Evolutionary conservation across 2,797 vertebrate species (phyloP).

Genomic region (Karalla daura): DNA sequence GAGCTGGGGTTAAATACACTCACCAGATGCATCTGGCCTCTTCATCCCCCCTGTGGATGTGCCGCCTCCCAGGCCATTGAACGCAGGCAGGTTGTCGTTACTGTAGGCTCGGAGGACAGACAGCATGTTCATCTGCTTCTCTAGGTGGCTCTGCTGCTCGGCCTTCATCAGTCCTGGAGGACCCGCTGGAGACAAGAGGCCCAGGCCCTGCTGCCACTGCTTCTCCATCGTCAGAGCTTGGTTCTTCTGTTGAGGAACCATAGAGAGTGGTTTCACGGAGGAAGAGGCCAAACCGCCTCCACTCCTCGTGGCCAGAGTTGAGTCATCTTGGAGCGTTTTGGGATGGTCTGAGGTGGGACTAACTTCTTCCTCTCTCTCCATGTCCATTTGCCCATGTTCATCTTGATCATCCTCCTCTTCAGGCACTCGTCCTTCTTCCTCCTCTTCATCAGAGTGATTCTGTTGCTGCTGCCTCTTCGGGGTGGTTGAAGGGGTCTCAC

Average conservation of each 20-base stretch:
- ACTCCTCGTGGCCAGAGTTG: slow-evolving; percentile 59
- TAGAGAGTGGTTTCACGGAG: slow-evolving; percentile 83
- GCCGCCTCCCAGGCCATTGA: slow-evolving; percentile 92
- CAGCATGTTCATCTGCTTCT: slow-evolving; percentile 96
- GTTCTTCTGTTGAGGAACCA: slow-evolving; percentile 83
- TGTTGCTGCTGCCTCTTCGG: slow-evolving; percentile 75
- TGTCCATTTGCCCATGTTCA: slow-evolving; percentile 84
- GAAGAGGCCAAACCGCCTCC: slow-evolving; percentile 62
- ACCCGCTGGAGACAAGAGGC: slow-evolving; percentile 88
- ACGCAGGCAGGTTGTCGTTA: slow-evolving; percentile 93
- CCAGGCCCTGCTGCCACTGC: slow-evolving; percentile 89
- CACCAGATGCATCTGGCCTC: slow-evolving; percentile 97
- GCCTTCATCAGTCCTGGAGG: slow-evolving; percentile 89
- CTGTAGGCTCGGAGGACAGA: slow-evolving; percentile 98
- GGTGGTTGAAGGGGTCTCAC: slow-evolving; percentile 61
- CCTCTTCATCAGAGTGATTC: slow-evolving; percentile 81
- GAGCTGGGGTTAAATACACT: slow-evolving; percentile 80
- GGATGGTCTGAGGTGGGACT: slow-evolving; percentile 69
- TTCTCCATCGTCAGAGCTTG: slow-evolving; percentile 88
- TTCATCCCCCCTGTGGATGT: slow-evolving; percentile 88
- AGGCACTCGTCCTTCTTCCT: slow-evolving; percentile 84
- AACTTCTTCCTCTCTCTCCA: slow-evolving; percentile 84
- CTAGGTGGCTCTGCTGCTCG: slow-evolving; percentile 89
- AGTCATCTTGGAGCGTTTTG: slow-evolving; percentile 62
- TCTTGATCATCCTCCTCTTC: slow-evolving; percentile 87